phyloP scores from a whole-genome alignment of 2,888 invertebrate species.

The Hydrotaea diabolus region DNA sequence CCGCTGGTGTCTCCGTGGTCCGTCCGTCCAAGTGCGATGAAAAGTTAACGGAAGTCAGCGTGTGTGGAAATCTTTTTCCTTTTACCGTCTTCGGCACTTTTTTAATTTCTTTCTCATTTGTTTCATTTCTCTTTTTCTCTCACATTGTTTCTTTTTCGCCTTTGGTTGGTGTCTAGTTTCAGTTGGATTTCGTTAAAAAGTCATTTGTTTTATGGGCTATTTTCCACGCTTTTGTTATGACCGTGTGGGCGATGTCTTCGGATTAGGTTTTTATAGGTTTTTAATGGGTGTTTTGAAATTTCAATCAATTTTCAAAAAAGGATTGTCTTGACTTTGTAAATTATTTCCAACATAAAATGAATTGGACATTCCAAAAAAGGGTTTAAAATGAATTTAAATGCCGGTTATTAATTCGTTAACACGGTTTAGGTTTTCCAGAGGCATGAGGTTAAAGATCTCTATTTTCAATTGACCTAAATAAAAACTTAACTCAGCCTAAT shows the following conservation, averaged over 20 bases:
- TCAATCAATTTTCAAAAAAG: not conserved
- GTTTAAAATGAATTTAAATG: too few relatives aligned
- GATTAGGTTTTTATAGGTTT: not conserved
- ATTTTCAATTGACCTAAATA: too few relatives aligned
- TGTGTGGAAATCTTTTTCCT: conserved; percentile 35
- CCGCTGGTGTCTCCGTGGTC: not conserved
- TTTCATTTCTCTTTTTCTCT: not conserved
- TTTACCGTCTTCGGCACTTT: not conserved
- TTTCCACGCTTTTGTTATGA: not conserved
- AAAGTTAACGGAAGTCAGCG: conserved; percentile 48
- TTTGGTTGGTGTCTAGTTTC: conserved; percentile 26
- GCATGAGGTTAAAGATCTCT: too few relatives aligned
- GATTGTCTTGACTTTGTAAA: not conserved
- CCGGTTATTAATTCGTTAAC: too few relatives aligned
- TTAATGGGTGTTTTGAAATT: conserved; percentile 20
- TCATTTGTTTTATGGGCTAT: not conserved
- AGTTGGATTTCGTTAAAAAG: not conserved
- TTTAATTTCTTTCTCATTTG: not conserved
- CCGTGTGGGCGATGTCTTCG: not conserved
- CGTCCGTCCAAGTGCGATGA: conserved; percentile 33
- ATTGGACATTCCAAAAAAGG: too few relatives aligned
- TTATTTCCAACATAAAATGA: too few relatives aligned
- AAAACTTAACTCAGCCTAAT: too few relatives aligned
- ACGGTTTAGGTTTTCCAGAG: too few relatives aligned
- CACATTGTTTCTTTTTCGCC: not conserved